Conservation (phyloP, 2,888 invertebrate species). For the Neria commutata region DNA sequence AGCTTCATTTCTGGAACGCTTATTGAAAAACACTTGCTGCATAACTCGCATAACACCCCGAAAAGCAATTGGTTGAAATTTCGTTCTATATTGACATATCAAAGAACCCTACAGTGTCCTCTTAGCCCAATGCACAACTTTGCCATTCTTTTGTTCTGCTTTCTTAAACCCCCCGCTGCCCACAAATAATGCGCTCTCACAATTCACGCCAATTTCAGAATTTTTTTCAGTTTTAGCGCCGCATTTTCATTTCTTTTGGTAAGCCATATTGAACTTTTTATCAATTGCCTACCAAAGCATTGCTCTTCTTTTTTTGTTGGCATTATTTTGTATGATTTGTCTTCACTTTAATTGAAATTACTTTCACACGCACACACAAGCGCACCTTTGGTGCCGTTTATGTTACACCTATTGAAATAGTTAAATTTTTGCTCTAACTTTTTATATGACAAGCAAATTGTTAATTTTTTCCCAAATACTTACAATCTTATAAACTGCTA, state of each 20-base stretch:
- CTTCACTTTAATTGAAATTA: slow-evolving; percentile 28
- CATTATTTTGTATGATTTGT: slow-evolving; percentile 2
- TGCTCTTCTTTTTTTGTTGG: slow-evolving; percentile 16
- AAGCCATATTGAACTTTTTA: slow-evolving; percentile 15
- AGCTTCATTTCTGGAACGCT: too few relatives aligned
- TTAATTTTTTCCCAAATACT: slow-evolving; percentile 16
- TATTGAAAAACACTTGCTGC: too few relatives aligned
- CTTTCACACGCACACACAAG: slow-evolving; percentile 25
- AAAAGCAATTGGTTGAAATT: slow-evolving; percentile 52
- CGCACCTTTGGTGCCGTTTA: neutral
- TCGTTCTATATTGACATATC: slow-evolving; percentile 51
- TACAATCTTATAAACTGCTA: too few relatives aligned
- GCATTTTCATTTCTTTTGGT: slow-evolving; percentile 11
- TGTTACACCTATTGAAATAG: too few relatives aligned
- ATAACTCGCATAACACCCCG: too few relatives aligned
- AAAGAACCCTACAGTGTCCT: too few relatives aligned
- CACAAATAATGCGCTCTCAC: neutral
- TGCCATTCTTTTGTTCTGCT: neutral
- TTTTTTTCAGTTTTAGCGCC: neutral
- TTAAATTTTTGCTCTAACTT: neutral
- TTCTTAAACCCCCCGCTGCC: too few relatives aligned
- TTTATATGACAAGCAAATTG: slow-evolving; percentile 7
- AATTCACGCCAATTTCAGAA: neutral
- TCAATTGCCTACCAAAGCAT: slow-evolving; percentile 31
- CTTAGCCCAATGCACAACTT: too few relatives aligned